Evolutionary conservation across 2,888 invertebrate species (phyloP), one percentile per base, ranked within the genome.

Genomic region (Acleris laterana): DNA sequence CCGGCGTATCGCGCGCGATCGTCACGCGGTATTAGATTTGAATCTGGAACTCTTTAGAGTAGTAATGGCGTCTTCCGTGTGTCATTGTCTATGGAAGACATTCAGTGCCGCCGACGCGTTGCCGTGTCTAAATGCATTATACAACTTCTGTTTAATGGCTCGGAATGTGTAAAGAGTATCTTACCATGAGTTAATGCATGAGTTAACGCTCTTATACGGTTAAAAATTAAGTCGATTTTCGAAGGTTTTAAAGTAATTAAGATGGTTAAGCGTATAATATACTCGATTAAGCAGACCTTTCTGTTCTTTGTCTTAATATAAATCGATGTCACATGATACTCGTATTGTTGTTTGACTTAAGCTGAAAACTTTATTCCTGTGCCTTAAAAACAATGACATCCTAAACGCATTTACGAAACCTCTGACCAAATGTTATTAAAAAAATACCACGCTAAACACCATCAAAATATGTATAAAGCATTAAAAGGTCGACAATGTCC

Each of bases 11-110:
- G 81, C 82, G 78, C 75, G 78, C 80, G 77, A 82, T 81, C 84
- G 89, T 89, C 90, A 89, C 87, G 88, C 85, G 73, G 84, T 87
- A 86, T 88, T 87, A 86, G 87, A 88, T 89, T 86, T 83, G 83
- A 87, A 90, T 90, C 84, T 87, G 84, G 85, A 87, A 88, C 86
- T 85, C 84, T 83, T 86, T 87, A 83, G 82, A 83, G 79, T 77
- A 78, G 77, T 87, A 87, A 87, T 83, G 82, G 80, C 76, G 79
- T 83, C 83, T 85, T 82, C 81, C 81, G 75, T 74, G 74, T 74
- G 75, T 68, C 68, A 72, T 76, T 75, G 73, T 74, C 75, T 63
- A 56, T 44, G 59, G 38, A 28, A 17, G 32, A 32, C 17, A 42
- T 49, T 32, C 32, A 13, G 38, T 38, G 1, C 38, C 38, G 38